phyloP scores from a whole-genome alignment of 2,113 vertebrate genomes.

The Morone chrysops region DNA sequence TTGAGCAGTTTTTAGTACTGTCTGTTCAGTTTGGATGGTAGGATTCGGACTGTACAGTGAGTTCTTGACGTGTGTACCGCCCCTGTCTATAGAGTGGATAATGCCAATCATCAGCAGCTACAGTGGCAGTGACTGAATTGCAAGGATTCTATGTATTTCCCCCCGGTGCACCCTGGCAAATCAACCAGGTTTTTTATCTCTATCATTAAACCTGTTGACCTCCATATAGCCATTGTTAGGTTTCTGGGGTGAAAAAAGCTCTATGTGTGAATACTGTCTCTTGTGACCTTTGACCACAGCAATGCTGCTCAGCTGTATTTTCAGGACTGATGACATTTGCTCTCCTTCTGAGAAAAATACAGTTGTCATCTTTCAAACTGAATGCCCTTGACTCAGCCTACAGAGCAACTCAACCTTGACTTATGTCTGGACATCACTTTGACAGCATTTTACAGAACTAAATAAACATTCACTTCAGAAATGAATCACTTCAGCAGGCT shows the following conservation, averaged over 20 bases:
- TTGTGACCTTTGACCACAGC: constrained; percentile 43
- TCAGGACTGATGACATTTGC: constrained; percentile 54
- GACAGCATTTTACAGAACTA: constrained; percentile 26
- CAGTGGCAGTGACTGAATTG: background rate
- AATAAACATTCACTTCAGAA: background rate
- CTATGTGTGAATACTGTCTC: constrained; percentile 5
- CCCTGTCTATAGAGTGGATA: background rate
- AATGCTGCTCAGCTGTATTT: constrained; percentile 43
- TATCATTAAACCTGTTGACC: constrained; percentile 30
- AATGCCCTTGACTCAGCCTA: constrained; percentile 34
- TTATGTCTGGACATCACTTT: constrained; percentile 4
- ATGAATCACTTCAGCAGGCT: background rate
- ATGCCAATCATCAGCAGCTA: background rate
- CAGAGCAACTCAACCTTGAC: constrained; percentile 36
- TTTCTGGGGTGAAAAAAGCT: background rate
- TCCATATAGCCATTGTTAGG: constrained; percentile 31
- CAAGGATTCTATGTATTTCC: background rate
- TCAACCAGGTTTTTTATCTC: constrained; percentile 22
- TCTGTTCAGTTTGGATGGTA: background rate
- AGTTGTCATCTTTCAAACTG: constrained; percentile 45
- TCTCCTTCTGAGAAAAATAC: constrained; percentile 36
- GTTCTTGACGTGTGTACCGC: background rate
- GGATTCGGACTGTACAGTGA: background rate
- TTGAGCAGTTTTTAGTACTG: background rate
- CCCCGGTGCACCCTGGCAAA: background rate